Evolutionary conservation across 2,113 vertebrate genomes (phyloP), one percentile per base, ranked within the genome.

Genomic region (human (Homo sapiens)): DNA sequence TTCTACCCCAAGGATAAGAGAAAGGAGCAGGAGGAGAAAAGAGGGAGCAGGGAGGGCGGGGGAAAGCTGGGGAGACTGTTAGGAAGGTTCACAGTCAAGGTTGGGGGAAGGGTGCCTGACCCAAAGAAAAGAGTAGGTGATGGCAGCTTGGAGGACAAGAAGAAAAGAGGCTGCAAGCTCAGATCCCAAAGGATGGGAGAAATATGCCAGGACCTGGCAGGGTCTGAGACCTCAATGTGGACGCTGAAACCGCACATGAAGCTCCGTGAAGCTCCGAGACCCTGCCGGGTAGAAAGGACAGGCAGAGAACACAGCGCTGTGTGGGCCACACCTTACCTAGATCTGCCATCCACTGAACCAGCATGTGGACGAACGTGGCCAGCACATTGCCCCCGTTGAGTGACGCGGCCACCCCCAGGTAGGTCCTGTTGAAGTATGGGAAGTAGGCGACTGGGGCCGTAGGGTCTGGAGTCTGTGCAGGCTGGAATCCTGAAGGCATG

Each of bases 301-400:
- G 59, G 52, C 43, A 50, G 59, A 90, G 38, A 94, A 50, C 48
- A 64, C 17, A 17, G 3, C 14, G 3, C 43, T 6, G 22, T 40
- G 40, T 14, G 64, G 70, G 55, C 27, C 70, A 43, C 16, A 11
- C 32, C 94, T 98, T 97, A 99, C 99, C 99, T 55, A 99, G 98
- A 55, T 99, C 99, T 18, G 98, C 98, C 97, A 99, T 99, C 99
- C 99, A 99, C 40, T 90, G 94, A 5, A 97, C 94, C 94, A 99
- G 97, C 99, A 99, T 99, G 84, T 98, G 98, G 97, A 99, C 99
- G 85, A 99, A 99, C 0, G 98, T 93, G 43, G 99, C 99, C 91
- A 99, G 91, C 43, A 99, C 99, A 0, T 99, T 99, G 68, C 99
- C 99, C 38, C 99, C 99, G 0, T 99, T 99, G 27, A 99, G 99